These are phyloP conservation scores for Erythrolamprus reginae DNA, from an alignment of 2,113 vertebrate species.

Conservation along the genomic window DNA sequence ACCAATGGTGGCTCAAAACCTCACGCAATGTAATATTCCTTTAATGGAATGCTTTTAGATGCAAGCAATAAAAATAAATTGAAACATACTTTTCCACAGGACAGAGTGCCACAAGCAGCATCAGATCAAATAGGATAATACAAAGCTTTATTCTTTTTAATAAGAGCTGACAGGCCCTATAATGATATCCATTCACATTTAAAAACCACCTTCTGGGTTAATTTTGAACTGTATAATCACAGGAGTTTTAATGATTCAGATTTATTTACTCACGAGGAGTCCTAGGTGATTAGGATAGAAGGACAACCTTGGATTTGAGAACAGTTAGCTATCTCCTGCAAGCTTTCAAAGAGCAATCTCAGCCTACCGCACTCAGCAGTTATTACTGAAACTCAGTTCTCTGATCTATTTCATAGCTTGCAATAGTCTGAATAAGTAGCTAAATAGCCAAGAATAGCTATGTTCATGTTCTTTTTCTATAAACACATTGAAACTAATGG, in stretches of 20 bases:
- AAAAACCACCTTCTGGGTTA: slow-evolving; percentile 50
- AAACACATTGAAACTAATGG: slow-evolving; percentile 1
- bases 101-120: slow-evolving; percentile 62
- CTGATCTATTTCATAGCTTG: slow-evolving; percentile 35
- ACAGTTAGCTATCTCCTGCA: slow-evolving; percentile 55
- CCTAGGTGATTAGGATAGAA: background rate
- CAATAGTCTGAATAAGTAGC: slow-evolving; percentile 44
- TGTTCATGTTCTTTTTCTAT: slow-evolving; percentile 22
- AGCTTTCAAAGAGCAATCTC: slow-evolving; percentile 22
- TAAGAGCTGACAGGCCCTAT: slow-evolving; percentile 51
- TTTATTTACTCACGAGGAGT: background rate
- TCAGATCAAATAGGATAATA: slow-evolving; percentile 66
- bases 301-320: slow-evolving; percentile 43
- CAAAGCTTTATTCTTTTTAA: slow-evolving; percentile 59
- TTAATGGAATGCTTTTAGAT: slow-evolving; percentile 78
- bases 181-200: slow-evolving; percentile 62
- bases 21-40: slow-evolving; percentile 62
- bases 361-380: slow-evolving; percentile 6
- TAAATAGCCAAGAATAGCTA: background rate
- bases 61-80: slow-evolving; percentile 75
- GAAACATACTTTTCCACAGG: slow-evolving; percentile 67
- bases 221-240: slow-evolving; percentile 63
- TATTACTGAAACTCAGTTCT: background rate
- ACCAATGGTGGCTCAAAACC: slow-evolving; percentile 58
- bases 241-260: slow-evolving; percentile 59